phyloP scores from a whole-genome alignment of 2,797 vertebrate genomes.

The Dromococcyx pavoninus region DNA sequence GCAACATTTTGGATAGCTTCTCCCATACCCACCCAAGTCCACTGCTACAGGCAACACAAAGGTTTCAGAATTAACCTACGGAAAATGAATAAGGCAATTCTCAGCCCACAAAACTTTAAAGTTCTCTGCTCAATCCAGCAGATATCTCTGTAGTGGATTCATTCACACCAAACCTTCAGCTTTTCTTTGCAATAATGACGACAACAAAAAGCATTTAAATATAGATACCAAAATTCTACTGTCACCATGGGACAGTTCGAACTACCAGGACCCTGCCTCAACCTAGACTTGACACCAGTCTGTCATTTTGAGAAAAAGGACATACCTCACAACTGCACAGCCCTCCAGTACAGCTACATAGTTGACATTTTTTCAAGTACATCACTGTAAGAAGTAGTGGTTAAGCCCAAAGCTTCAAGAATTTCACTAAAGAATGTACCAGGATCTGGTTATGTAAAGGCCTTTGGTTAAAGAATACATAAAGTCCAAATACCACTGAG shows the following conservation, averaged over 20 bases:
- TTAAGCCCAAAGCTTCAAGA: slow-evolving; percentile 54
- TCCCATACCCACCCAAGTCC: not conserved
- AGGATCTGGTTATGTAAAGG: slow-evolving; percentile 59
- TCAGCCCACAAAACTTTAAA: not conserved
- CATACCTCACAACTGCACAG: not conserved
- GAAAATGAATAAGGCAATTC: slow-evolving; percentile 20
- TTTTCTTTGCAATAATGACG: slow-evolving; percentile 6
- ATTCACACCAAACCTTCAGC: not conserved
- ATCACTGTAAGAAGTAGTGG: slow-evolving; percentile 39
- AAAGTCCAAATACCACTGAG: slow-evolving; percentile 55
- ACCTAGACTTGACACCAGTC: not conserved
- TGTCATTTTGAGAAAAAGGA: not conserved
- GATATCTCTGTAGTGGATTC: not conserved
- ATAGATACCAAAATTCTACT: not conserved
- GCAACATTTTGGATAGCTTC: not conserved
- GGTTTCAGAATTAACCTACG: not conserved
- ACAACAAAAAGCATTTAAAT: not conserved
- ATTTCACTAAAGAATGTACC: slow-evolving; percentile 61
- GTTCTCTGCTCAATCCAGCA: slow-evolving; percentile 23
- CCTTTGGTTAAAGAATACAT: slow-evolving; percentile 52
- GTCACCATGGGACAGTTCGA: not conserved
- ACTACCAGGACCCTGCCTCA: not conserved
- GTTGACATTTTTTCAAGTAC: slow-evolving; percentile 49
- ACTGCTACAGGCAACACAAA: not conserved
- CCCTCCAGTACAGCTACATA: slow-evolving; percentile 21